A percentile compares a stretch with the other conserved stretches of the same genome.
These are phyloP conservation scores for Ifrita kowaldi DNA, from an alignment of 2,113 vertebrate species.

Conservation along the genomic window DNA sequence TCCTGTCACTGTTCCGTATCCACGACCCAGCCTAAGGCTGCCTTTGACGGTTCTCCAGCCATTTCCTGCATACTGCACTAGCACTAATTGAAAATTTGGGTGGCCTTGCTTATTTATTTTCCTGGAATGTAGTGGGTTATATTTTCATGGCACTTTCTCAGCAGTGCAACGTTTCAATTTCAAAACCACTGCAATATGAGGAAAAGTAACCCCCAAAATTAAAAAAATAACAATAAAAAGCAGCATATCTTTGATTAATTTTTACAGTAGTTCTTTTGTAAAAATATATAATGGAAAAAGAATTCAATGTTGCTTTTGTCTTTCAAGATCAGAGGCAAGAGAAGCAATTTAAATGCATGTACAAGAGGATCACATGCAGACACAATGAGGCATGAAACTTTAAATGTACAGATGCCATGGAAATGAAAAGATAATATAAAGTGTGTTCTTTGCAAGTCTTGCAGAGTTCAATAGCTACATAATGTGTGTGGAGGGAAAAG, in stretches of 20 bases:
- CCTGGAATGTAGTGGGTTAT: slow-evolving; percentile 95
- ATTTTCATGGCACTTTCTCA: slow-evolving; percentile 97
- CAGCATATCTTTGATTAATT: slow-evolving; percentile 46
- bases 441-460: slow-evolving; percentile 20
- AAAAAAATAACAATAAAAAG: slow-evolving; percentile 50
- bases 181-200: slow-evolving; percentile 70
- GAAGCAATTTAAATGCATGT: slow-evolving; percentile 15
- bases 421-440: slow-evolving; percentile 44
- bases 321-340: slow-evolving; percentile 21
- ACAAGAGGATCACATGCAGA: background rate
- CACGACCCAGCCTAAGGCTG: slow-evolving; percentile 76
- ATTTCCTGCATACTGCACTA: slow-evolving; percentile 93
- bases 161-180: slow-evolving; percentile 90
- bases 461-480: slow-evolving; percentile 22
- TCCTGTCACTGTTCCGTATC: slow-evolving; percentile 78
- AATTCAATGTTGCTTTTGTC: background rate
- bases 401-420: slow-evolving; percentile 6
- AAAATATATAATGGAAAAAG: slow-evolving; percentile 45
- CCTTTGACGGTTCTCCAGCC: slow-evolving; percentile 79
- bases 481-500: background rate
- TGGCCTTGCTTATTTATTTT: slow-evolving; percentile 99
- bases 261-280: slow-evolving; percentile 55
- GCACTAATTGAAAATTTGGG: slow-evolving; percentile 99
- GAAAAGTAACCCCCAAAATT: slow-evolving; percentile 55
- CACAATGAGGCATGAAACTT: slow-evolving; percentile 10